These are phyloP conservation scores for Sipha maydis DNA, from an alignment of 2,888 invertebrate genomes.

Conservation along the genomic window DNA sequence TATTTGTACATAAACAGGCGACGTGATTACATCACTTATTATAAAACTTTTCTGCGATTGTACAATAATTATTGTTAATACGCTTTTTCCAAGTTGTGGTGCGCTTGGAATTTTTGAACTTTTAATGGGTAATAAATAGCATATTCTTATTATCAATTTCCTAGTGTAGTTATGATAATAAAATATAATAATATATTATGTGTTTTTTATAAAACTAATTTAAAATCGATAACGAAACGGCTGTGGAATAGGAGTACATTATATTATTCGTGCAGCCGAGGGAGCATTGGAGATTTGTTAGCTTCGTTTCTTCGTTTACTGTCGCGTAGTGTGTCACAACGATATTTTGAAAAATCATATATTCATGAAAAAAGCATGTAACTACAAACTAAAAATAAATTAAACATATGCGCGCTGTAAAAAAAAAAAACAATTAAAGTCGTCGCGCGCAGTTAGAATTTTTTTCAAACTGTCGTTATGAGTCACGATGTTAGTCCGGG, in stretches of 20 bases:
- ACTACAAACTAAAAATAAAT: background rate
- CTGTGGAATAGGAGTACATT: background rate
- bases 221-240: background rate
- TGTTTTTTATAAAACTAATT: background rate
- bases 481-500: background rate
- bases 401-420: background rate
- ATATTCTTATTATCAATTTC: too few species aligned
- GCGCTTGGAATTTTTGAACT: too few species aligned
- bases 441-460: slow-evolving; percentile 9
- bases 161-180: too few species aligned
- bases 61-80: too few species aligned
- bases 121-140: too few species aligned
- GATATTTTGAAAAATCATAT: background rate
- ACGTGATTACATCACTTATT: too few species aligned
- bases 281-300: background rate
- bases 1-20: too few species aligned
- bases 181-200: too few species aligned
- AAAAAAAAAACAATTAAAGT: background rate
- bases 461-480: slow-evolving; percentile 53
- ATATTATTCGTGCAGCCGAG: background rate
- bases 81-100: too few species aligned
- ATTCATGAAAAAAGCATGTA: background rate
- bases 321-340: background rate
- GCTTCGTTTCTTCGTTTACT: background rate
- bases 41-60: too few species aligned